phyloP scores from a whole-genome alignment of 1,140 invertebrate species.

The Drosophila simulans region DNA sequence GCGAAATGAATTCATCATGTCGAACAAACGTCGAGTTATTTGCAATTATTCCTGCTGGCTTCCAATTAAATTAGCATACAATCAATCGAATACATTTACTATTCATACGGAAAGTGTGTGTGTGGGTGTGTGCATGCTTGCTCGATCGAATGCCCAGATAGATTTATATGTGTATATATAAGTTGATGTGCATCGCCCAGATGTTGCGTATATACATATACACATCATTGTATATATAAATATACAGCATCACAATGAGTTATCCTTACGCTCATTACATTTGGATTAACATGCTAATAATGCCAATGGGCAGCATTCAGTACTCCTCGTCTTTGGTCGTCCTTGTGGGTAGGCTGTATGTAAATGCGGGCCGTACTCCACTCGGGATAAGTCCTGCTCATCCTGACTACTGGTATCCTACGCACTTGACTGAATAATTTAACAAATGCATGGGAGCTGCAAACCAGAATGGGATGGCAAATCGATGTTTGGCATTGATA shows the following conservation, averaged over 20 bases:
- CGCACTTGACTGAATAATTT: slow-evolving; percentile 55
- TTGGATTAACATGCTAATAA: slow-evolving; percentile 83
- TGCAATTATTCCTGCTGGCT: slow-evolving; percentile 48
- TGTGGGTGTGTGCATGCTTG: slow-evolving; percentile 5
- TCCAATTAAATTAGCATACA: slow-evolving; percentile 53
- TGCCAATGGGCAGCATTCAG: slow-evolving; percentile 31
- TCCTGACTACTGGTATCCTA: not conserved
- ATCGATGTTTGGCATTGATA: slow-evolving; percentile 67
- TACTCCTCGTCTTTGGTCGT: not conserved
- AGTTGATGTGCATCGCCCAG: too few species aligned
- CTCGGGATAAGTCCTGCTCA: not conserved
- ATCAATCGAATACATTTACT: slow-evolving; percentile 49
- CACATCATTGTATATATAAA: slow-evolving; percentile 8
- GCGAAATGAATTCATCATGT: slow-evolving; percentile 10
- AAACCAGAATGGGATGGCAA: slow-evolving; percentile 12
- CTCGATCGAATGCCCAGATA: slow-evolving; percentile 22
- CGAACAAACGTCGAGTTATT: slow-evolving; percentile 26
- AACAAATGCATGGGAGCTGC: slow-evolving; percentile 20
- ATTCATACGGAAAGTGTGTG: slow-evolving; percentile 20
- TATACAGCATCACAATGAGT: slow-evolving; percentile 62
- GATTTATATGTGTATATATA: not conserved
- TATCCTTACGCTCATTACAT: slow-evolving; percentile 80
- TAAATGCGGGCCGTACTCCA: slow-evolving; percentile 23
- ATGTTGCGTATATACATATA: too few species aligned
- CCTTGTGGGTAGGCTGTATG: slow-evolving; percentile 1